Evolutionary conservation across 2,113 vertebrate genomes (phyloP), one percentile per base, ranked within the genome.

Genomic region (Synchiropus splendidus): DNA sequence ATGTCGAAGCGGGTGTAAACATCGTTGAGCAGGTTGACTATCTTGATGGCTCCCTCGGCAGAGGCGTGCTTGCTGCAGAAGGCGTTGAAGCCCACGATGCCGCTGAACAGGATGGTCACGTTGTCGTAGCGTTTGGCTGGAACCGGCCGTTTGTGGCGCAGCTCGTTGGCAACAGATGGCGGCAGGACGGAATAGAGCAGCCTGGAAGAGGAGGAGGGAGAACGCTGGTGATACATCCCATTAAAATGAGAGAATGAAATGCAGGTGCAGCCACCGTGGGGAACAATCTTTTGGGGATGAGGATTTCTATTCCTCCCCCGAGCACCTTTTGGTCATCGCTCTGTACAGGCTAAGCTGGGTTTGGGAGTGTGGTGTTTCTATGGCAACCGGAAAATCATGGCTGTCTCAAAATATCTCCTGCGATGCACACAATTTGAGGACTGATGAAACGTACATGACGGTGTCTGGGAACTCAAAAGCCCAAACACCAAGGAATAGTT

Each of bases 31-130:
- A 99, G 91, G 67, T 97, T 99, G 51, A 99, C 95, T 27, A 99
- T 99, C 83, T 95, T 98, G 86, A 99, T 99, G 71, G 95, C 95
- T 36, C 95, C 95, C 73, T 98, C 94, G 8, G 94, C 93, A 8
- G 94, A 97, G 6, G 95, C 95, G 5, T 99, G 95, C 64, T 98
- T 98, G 75, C 92, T 96, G 48, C 95, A 99, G 75, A 99, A 98
- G 17, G 87, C 69, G 5, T 99, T 97, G 78, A 99, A 99, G 21
- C 93, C 92, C 18, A 99, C 92, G 8, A 99, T 98, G 72, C 95
- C 95, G 16, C 95, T 99, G 55, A 99, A 99, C 34, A 99, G 91
- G 76, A 99, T 94, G 67, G 92, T 95, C 51, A 99, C 87, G 1
- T 98, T 97, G 83, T 97, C 93, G 0, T 99, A 99, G 15, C 95